Base-by-base conservation (phyloP, 2,113 vertebrate species). In the Leucopsar rothschildi region DNA sequence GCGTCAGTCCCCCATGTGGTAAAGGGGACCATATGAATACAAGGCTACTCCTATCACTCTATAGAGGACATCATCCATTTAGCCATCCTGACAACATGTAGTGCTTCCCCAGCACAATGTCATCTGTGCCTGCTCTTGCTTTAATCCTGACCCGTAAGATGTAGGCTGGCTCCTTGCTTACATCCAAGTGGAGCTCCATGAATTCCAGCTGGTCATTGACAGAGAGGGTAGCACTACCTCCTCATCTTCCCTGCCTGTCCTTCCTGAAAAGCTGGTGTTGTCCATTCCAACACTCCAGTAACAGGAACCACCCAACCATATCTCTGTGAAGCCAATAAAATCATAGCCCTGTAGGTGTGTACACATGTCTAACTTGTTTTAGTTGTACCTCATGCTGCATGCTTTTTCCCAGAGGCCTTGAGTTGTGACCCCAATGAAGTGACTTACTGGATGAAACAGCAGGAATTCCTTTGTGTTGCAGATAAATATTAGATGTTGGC, bases 1-100 rank as follows among this genome's bases (percentile, higher is more conserved):
- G 8, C 24, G 1, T 15, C 23, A 20, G 8, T 40, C 13, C 24
- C 24, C 8, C 15, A 23, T 13, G 29, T 17, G 29, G 24, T n/a
- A 8, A 40, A 12, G 20, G 9, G 11, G 28, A 39, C 14, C 23
- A 33, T 1, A 2, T 31, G 53, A 31, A 44, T 3, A 5, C 2
- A 3, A 50, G 53, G 9, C 21, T 59, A 14, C 17, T 50, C 5
- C 22, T 66, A 4, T 76, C 4, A 2, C 31, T 59, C 37, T 6
- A 2, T 10, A 31, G 14, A 68, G 18, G 11, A 22, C 22, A 9
- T 27, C 27, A 44, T 27, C 6, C 18, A 18, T 6, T 42, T 50
- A 49, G 20, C 10, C 12, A 40, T 50, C 44, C 71, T 33, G 25
- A 50, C 6, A 42, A 5, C 14, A 27, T 44, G 16, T 31, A 37